These are phyloP conservation scores for Hemiscyllium ocellatum DNA, from an alignment of 2,113 vertebrate genomes.

Conservation along the genomic window DNA sequence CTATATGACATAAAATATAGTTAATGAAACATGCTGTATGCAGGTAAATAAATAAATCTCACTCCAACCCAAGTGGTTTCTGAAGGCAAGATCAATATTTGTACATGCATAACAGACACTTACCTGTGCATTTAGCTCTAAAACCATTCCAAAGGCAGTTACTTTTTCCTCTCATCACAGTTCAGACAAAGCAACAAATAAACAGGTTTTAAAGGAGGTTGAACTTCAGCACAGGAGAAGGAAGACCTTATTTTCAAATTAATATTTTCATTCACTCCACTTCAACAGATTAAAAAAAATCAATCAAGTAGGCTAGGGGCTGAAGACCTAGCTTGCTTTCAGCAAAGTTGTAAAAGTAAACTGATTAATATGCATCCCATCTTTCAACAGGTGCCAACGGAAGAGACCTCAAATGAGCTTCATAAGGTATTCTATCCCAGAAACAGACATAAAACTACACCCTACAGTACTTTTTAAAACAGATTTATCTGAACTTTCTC, in stretches of 20 bases:
- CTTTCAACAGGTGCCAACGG: background rate
- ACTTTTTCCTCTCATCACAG: background rate
- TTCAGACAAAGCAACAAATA: background rate
- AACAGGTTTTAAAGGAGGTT: background rate
- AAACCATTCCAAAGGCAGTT: background rate
- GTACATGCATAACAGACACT: background rate
- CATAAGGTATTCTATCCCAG: background rate
- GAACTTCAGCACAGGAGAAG: background rate
- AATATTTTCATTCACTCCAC: background rate
- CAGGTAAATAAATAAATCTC: no score
- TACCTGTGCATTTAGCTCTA: background rate
- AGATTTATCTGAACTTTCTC: background rate
- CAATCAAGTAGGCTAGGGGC: background rate
- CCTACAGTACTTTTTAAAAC: background rate
- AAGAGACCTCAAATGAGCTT: background rate
- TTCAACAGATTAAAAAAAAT: background rate
- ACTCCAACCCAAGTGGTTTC: background rate
- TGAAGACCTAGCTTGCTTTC: background rate
- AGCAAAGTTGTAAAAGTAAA: background rate
- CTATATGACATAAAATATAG: background rate
- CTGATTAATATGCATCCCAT: background rate
- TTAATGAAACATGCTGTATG: background rate
- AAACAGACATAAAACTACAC: background rate
- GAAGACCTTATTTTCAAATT: background rate
- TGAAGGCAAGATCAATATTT: background rate